A percentile compares a stretch with the other conserved stretches of the same genome.
phyloP scores from a whole-genome alignment of 2,797 vertebrate genomes.

The Tangara arthus region DNA sequence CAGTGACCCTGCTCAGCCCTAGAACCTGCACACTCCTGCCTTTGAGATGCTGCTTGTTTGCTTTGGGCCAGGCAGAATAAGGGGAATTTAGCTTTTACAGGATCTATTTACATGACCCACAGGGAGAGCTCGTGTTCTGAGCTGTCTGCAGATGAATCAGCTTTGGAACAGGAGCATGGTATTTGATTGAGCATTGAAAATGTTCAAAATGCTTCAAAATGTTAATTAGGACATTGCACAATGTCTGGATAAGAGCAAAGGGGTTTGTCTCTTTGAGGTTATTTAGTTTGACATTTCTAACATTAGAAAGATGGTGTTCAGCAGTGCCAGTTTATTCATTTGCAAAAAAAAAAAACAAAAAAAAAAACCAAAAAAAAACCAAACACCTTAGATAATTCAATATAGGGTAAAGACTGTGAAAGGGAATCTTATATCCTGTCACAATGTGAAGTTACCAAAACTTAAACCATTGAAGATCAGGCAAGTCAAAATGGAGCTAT shows the following conservation, averaged over 20 bases:
- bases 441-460: background rate
- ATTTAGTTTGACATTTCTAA: background rate
- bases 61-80: background rate
- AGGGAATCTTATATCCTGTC: background rate
- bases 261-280: background rate
- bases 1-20: background rate
- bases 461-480: background rate
- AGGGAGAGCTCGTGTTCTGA: background rate
- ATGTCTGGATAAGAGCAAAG: background rate
- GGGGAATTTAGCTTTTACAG: background rate
- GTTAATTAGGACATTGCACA: background rate
- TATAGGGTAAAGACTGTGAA: background rate
- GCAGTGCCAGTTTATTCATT: background rate
- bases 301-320: background rate
- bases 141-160: background rate
- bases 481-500: background rate
- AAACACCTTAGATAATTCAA: background rate
- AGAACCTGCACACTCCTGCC: background rate
- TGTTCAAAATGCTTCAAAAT: conserved; percentile 1
- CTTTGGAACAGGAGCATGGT: background rate
- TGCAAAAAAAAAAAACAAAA: background rate
- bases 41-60: background rate
- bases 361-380: no score
- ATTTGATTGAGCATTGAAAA: background rate
- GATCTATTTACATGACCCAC: background rate